These are phyloP conservation scores for Trichonephila clavipes DNA, from an alignment of 1,140 invertebrate species.

Conservation along the genomic window DNA sequence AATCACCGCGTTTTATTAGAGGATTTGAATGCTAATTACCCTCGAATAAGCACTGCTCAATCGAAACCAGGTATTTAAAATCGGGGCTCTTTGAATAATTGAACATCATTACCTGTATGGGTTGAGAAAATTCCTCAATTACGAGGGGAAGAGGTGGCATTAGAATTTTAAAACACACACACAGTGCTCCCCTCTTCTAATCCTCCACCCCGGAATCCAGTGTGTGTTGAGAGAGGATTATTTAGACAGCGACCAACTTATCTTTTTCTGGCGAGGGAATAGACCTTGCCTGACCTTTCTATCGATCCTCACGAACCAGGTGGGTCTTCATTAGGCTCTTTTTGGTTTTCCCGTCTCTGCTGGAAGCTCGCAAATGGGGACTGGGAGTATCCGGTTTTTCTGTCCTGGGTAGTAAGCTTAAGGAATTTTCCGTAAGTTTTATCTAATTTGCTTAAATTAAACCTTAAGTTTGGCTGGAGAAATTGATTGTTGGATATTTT, in stretches of 20 bases:
- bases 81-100: constrained; percentile 26
- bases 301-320: background rate
- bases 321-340: background rate
- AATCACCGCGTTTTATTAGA: background rate
- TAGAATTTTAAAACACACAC: background rate
- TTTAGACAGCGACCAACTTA: constrained; percentile 22
- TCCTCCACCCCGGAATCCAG: background rate
- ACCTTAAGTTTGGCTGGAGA: no score
- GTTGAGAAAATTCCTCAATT: background rate
- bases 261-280: constrained; percentile 9
- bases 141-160: background rate
- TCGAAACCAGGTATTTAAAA: constrained; percentile 6
- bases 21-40: background rate
- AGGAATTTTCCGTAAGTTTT: no score
- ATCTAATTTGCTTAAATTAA: no score
- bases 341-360: background rate
- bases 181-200: no score
- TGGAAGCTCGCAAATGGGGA: no score
- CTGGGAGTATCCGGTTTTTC: no score
- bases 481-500: no score
- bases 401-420: no score
- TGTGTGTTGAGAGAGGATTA: constrained; percentile 22
- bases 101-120: constrained; percentile 9
- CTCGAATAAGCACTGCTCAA: background rate
- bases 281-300: background rate